Conservation (phyloP, 2,113 vertebrate genomes). For the Paradoxurus hermaphroditus region DNA sequence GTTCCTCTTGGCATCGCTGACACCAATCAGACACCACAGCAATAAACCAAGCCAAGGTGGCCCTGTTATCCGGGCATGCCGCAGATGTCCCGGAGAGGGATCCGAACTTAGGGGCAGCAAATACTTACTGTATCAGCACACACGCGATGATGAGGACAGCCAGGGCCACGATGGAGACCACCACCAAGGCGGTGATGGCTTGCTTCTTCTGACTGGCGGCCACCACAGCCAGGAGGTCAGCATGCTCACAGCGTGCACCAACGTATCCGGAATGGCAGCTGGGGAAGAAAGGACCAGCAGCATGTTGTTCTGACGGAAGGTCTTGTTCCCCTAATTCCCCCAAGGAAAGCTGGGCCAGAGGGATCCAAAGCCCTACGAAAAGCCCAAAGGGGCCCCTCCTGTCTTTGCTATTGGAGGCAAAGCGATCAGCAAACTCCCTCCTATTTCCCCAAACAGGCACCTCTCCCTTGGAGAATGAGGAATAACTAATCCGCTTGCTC, state of each 20-base stretch:
- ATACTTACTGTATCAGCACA: constrained; percentile 93
- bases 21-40: background rate
- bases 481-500: background rate
- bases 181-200: constrained; percentile 91
- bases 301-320: accelerated
- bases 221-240: constrained; percentile 95
- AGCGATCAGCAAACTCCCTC: background rate
- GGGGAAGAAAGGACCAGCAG: constrained; percentile 46
- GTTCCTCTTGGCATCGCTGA: background rate
- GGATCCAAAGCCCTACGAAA: background rate
- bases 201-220: constrained; percentile 94
- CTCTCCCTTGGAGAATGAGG: background rate
- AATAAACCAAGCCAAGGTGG: background rate
- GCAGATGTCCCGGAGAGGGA: background rate
- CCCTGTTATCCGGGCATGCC: background rate
- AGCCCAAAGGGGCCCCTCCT: background rate
- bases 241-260: constrained; percentile 93
- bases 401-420: background rate
- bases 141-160: constrained; percentile 88
- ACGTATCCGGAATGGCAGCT: constrained; percentile 93
- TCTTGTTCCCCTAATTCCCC: background rate
- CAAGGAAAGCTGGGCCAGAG: background rate
- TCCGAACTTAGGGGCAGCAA: accelerated
- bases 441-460: too few relatives aligned
- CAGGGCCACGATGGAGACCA: constrained; percentile 90